Evolutionary conservation across 2,888 invertebrate genomes (phyloP), one percentile per base, ranked within the genome.

Genomic region (Ypsolopha sequella): DNA sequence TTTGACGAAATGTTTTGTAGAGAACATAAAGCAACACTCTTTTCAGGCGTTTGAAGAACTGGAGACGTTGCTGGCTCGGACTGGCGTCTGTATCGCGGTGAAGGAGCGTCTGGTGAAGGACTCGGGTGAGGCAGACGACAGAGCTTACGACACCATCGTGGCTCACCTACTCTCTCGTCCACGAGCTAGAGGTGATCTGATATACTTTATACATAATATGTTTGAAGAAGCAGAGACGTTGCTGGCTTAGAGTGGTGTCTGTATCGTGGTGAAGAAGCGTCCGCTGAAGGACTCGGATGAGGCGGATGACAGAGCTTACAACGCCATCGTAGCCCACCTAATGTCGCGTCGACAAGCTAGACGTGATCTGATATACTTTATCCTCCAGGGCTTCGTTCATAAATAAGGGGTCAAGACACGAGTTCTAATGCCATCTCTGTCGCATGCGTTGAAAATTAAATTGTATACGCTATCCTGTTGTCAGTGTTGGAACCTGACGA

Each of bases 251-350:
- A 89, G 93, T 73, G 92, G 93, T 64, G 95, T 98, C 76, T 98
- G 98, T 84, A 96, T 98, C 61, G 97, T 97, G 8, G 92, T 95
- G 50, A 97, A 97, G 70, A 97, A 97, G 73, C 94, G 95, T 67
- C 89, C 98, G 44, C 94, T 95, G 52, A 97, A 97, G 76, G 98
- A 98, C 80, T 97, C 97, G 0, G 98, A 97, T 9, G 96, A 97
- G 35, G 97, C 97, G 2, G 92, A 92, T 64, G 95, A 95, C 67
- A 90, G 88, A 50, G 93, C 93, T 54, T 96, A 96, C 78, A 96
- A 97, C 79, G 91, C 89, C 65, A 96, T 96, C 62, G 96, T 97
- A 0, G 89, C 89, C 59, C 92, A 93, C 60, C 87, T 98, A 53
- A 86, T 95, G 61, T 92, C 93, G 35, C 93, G 96, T 63, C 93